A percentile compares a stretch with the other conserved stretches of the same genome.
Evolutionary conservation across 2,113 vertebrate species (phyloP).

Genomic region (Istiophorus platypterus): DNA sequence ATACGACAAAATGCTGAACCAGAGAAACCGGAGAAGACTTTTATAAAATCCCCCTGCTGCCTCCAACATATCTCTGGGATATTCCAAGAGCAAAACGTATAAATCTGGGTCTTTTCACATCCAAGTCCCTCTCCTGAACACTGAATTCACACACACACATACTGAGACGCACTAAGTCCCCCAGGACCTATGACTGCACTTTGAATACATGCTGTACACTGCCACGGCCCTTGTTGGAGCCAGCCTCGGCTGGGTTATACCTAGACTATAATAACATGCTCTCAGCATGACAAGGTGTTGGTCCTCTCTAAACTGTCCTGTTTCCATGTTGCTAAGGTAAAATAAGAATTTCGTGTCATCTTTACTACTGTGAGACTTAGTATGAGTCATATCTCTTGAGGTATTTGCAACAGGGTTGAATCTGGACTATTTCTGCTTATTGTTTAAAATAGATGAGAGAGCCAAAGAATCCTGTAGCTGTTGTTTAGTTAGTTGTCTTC

Average conservation of each 20-base stretch:
- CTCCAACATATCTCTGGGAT: slow-evolving; percentile 78
- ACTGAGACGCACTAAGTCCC: slow-evolving; percentile 54
- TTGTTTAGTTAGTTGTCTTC: slow-evolving; percentile 66
- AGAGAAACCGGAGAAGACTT: slow-evolving; percentile 83
- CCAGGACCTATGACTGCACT: slow-evolving; percentile 65
- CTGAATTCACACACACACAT: slow-evolving; percentile 46
- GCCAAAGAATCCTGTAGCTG: slow-evolving; percentile 41
- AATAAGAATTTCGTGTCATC: slow-evolving; percentile 42
- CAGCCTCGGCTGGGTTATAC: slow-evolving; percentile 38
- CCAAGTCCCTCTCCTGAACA: slow-evolving; percentile 71
- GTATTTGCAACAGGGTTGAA: slow-evolving; percentile 17
- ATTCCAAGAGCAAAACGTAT: slow-evolving; percentile 82
- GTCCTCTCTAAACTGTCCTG: slow-evolving; percentile 30
- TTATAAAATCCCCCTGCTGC: slow-evolving; percentile 77
- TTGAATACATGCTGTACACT: slow-evolving; percentile 61
- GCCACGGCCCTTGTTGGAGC: slow-evolving; percentile 34
- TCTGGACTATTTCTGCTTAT: slow-evolving; percentile 44
- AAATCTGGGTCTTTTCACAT: slow-evolving; percentile 83
- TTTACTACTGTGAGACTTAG: slow-evolving; percentile 21
- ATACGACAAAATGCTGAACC: slow-evolving; percentile 83
- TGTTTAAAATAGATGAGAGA: slow-evolving; percentile 48
- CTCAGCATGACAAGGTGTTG: slow-evolving; percentile 53
- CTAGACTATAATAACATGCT: slow-evolving; percentile 61
- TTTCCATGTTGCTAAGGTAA: slow-evolving; percentile 43
- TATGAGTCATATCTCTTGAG: slow-evolving; percentile 27